Conservation (phyloP, 2,888 invertebrate genomes). For the Acrobasis consociella region DNA sequence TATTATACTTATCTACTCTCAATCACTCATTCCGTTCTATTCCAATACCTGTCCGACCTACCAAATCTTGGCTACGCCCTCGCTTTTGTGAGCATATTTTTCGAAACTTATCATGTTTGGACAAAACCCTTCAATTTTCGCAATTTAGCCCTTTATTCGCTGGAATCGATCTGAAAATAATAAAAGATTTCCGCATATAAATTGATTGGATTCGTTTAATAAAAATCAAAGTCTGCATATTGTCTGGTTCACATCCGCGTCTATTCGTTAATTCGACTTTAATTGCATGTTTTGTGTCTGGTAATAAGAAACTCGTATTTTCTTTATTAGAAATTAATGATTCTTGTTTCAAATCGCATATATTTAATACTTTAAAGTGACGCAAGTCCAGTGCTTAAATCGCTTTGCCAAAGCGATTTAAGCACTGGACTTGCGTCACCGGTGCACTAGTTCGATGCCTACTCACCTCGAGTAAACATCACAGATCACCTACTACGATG, state of each 20-base stretch:
- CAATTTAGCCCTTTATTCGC: background rate
- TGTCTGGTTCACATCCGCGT: slow-evolving; percentile 10
- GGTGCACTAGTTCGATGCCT: no score
- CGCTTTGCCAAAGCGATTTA: no score
- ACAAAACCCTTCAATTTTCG: slow-evolving; percentile 39
- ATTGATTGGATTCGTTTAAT: slow-evolving; percentile 3
- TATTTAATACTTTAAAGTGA: no score
- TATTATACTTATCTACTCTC: no score
- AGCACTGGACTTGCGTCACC: no score
- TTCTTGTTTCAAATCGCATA: no score
- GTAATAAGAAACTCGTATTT: no score
- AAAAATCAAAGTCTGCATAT: background rate
- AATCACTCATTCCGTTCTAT: background rate
- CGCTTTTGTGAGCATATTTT: background rate
- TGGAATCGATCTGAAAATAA: slow-evolving; percentile 10
- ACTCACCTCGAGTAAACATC: no score
- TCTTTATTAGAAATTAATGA: no score
- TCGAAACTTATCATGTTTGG: slow-evolving; percentile 32
- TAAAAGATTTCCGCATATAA: background rate
- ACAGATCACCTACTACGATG: no score
- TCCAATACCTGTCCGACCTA: background rate
- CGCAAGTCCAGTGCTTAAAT: no score
- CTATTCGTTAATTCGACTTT: background rate
- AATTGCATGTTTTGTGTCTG: no score
- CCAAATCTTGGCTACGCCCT: background rate